Base-by-base conservation (phyloP, 2,888 invertebrate genomes). In the Oxycera nigricornis region DNA sequence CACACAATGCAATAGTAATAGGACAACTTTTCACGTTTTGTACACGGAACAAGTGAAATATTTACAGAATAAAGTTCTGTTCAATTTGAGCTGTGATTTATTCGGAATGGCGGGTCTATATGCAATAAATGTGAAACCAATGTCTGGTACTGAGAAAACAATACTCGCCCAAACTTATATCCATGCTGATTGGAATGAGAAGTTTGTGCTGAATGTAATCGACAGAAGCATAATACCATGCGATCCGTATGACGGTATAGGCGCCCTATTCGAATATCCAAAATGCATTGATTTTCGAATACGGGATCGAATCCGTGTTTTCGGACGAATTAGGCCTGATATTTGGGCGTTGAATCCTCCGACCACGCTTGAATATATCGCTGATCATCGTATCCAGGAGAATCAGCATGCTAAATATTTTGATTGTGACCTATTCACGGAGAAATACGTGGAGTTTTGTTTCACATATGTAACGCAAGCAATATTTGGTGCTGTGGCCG, bases 391-490 rank as follows among this genome's bases (percentile, higher is more conserved):
- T 76, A 90, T 91, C 52, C 83, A 86, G 76, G 89, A 91, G 78
- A 93, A 93, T 4, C 91, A 91, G 81, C 93, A 94, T 85, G 91
- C 91, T 22, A 87, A 94, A 11, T 86, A 88, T 78, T 94, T 95
- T 84, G 91, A 91, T 83, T 95, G 95, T 81, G 92, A 93, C 17
- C 87, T 94, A 59, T 95, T 95, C 86, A 91, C 91, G 67, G 94
- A 94, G 84, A 88, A 91, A 67, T 94, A 90, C 82, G 91, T 94
- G 28, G 94, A 94, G 83, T 95, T 94, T 82, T 95, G 95, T 85
- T 95, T 95, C 86, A 92, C 93, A 73, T 95, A 95, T 84, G 94
- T 94, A 35, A 94, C 93, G 46, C 92, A 94, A 81, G 93, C 94
- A 0, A 91, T 93, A 78, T 93, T 92, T 0, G 94, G 94, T 0